Evolutionary conservation across 1,140 invertebrate species (phyloP).

Genomic region (Meteorus sp.): DNA sequence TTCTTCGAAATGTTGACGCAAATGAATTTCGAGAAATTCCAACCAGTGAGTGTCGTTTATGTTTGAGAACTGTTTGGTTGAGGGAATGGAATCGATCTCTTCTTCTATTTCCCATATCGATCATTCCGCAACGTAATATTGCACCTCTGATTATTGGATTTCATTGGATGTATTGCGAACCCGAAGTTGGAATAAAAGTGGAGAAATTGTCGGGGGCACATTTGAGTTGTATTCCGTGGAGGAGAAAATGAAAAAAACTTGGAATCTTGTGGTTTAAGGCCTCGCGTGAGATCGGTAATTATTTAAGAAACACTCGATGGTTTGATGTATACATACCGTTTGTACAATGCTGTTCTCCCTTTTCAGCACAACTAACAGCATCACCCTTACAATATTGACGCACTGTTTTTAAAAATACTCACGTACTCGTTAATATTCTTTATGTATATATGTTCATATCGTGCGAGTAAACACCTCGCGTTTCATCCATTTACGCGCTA

Average conservation of each 20-base stretch:
- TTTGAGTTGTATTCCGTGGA: not conserved
- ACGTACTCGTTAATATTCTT: not conserved
- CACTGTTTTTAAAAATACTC: not conserved
- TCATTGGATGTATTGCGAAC: no score
- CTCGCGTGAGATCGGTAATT: slow-evolving; percentile 57
- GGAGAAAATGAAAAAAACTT: slow-evolving; percentile 3
- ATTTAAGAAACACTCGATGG: slow-evolving; percentile 42
- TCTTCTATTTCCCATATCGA: no score
- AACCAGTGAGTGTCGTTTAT: no score
- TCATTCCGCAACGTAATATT: no score
- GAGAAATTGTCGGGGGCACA: not conserved
- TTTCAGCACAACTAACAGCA: slow-evolving; percentile 49
- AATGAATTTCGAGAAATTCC: no score
- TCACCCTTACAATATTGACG: slow-evolving; percentile 19
- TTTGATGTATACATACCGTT: no score
- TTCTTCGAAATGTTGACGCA: no score
- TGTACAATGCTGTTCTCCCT: slow-evolving; percentile 45
- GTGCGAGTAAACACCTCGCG: slow-evolving; percentile 51
- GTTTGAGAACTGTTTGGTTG: no score
- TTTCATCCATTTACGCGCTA: slow-evolving; percentile 41
- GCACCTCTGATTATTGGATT: no score
- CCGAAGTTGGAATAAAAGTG: slow-evolving; percentile 21
- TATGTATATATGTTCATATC: slow-evolving; percentile 43
- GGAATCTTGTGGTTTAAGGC: slow-evolving; percentile 21
- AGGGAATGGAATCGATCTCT: no score